A percentile compares a stretch with the other conserved stretches of the same genome.
Conservation (phyloP, 2,113 vertebrate species). For the Plecturocebus donacophilus region DNA sequence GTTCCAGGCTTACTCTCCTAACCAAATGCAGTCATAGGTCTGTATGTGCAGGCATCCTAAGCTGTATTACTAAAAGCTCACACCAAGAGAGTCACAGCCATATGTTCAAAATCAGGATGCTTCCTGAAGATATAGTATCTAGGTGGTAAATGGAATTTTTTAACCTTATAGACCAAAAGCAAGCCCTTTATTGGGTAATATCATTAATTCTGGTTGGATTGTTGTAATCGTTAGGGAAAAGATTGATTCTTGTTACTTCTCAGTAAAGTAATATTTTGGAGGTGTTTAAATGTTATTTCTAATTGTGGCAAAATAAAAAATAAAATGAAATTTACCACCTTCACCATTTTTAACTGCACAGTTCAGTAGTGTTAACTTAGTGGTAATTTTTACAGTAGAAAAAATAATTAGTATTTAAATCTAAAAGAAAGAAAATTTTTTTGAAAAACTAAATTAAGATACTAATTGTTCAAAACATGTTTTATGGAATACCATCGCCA, state of each 20-base stretch:
- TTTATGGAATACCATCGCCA: background rate
- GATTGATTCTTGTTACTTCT: background rate
- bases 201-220: background rate
- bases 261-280: background rate
- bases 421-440: background rate
- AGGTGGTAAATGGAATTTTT: background rate
- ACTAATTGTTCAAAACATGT: conserved; percentile 23
- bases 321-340: background rate
- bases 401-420: conserved; percentile 30
- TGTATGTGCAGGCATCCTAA: background rate
- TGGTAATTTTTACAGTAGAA: background rate
- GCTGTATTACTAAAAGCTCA: background rate
- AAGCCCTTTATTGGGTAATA: background rate
- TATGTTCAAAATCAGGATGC: conserved; percentile 23
- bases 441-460: conserved; percentile 29
- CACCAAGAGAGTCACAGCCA: background rate
- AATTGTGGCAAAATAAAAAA: background rate
- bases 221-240: background rate
- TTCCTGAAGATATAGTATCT: background rate
- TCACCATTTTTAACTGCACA: background rate
- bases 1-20: background rate
- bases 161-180: background rate
- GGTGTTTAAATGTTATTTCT: background rate
- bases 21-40: background rate
- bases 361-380: background rate